Evolutionary conservation across 2,797 vertebrate species (phyloP).

Genomic region (Gadopsis bispinosus): DNA sequence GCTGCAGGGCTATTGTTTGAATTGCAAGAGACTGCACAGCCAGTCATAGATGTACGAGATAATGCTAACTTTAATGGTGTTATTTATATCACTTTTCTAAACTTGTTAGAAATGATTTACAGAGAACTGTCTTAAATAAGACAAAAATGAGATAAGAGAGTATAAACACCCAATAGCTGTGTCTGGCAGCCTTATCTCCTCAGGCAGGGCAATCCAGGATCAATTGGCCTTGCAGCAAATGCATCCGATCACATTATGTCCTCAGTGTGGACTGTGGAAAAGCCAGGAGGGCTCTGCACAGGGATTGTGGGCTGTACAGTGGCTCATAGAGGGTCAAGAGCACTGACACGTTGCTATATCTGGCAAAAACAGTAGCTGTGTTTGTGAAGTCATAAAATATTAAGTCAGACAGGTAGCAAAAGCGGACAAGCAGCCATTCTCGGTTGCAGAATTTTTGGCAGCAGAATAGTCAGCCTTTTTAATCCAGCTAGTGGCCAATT

Average conservation of each 20-base stretch:
- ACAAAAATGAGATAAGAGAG: background rate
- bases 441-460: background rate
- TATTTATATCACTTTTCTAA: background rate
- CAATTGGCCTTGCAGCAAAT: background rate
- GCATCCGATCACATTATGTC: conserved; percentile 11
- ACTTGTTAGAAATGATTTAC: background rate
- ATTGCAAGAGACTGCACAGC: conserved; percentile 4
- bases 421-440: background rate
- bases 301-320: conserved; percentile 1
- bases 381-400: conserved; percentile 22
- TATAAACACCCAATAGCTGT: background rate
- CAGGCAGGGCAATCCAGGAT: background rate
- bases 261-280: conserved; percentile 16
- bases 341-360: too few species aligned
- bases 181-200: conserved; percentile 5
- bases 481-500: background rate
- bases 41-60: too few species aligned
- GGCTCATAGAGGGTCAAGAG: conserved; percentile 9
- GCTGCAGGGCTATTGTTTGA: background rate
- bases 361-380: too few species aligned
- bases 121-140: background rate
- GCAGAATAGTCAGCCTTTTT: conserved; percentile 1
- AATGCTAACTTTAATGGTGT: too few species aligned
- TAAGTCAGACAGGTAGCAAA: background rate
- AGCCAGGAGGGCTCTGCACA: conserved; percentile 13